These are phyloP conservation scores for Calosoma granatense DNA, from an alignment of 1,140 invertebrate genomes.

Conservation along the genomic window DNA sequence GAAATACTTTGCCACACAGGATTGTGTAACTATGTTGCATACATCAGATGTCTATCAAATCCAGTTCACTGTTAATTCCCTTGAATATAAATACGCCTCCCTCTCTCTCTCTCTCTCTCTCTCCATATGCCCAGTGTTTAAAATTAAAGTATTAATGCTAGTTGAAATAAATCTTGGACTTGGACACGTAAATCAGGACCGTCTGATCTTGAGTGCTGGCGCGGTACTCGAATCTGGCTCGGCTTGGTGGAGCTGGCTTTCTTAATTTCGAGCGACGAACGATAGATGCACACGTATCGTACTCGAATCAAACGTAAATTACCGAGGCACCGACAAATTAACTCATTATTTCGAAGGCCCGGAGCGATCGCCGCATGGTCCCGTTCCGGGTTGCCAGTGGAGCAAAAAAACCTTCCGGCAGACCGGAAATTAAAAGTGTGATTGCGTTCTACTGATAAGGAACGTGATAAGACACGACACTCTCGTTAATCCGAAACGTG, in stretches of 20 bases:
- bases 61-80: not conserved
- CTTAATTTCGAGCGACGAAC: not conserved
- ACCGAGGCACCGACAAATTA: not conserved
- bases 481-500: conserved; percentile 2
- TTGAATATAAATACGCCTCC: not conserved
- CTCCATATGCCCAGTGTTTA: too few relatives aligned
- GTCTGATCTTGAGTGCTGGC: not conserved
- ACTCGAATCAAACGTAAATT: not conserved
- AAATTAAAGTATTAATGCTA: too few relatives aligned
- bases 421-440: conserved; percentile 6
- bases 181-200: not conserved
- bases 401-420: not conserved
- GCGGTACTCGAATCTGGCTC: not conserved
- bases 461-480: not conserved
- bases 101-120: too few relatives aligned
- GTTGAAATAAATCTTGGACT: not conserved
- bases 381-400: not conserved
- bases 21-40: too few relatives aligned
- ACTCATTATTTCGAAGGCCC: not conserved
- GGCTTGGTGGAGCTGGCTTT: too few relatives aligned
- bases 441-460: not conserved
- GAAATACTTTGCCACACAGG: too few relatives aligned
- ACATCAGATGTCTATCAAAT: too few relatives aligned
- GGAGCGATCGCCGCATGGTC: not conserved
- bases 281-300: not conserved